Evolutionary conservation across 2,888 invertebrate genomes (phyloP).

Genomic region (Serrognathus titanus): DNA sequence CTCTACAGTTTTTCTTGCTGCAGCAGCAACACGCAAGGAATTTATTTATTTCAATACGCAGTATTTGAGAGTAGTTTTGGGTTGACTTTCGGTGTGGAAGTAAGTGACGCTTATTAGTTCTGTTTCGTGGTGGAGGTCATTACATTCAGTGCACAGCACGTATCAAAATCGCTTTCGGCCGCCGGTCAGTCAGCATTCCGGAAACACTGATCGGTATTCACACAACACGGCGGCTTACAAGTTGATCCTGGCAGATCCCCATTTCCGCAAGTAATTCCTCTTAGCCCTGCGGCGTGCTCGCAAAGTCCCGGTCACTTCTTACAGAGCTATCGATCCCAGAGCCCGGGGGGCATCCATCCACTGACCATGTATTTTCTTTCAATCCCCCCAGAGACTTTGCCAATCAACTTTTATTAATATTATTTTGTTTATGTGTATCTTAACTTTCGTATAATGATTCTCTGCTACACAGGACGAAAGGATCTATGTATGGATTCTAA

Average conservation of each 20-base stretch:
- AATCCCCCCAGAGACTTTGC: not conserved
- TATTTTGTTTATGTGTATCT: not conserved
- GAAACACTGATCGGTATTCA: constrained; percentile 19
- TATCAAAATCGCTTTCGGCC: not conserved
- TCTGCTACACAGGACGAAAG: too few species aligned
- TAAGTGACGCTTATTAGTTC: too few species aligned
- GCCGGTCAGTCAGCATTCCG: constrained; percentile 1
- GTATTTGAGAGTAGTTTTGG: too few species aligned
- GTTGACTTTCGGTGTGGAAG: too few species aligned
- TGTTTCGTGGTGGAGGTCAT: not conserved
- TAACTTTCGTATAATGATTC: too few species aligned
- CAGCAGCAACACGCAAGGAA: too few species aligned
- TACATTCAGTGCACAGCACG: not conserved
- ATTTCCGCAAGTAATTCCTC: constrained; percentile 44
- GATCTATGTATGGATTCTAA: too few species aligned
- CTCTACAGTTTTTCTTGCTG: too few species aligned
- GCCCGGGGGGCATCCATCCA: constrained; percentile 18
- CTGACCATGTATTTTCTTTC: not conserved
- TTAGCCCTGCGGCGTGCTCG: constrained; percentile 38
- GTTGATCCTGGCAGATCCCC: constrained; percentile 43
- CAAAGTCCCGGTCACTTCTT: constrained; percentile 40
- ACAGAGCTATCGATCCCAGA: constrained; percentile 37
- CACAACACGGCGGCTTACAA: constrained; percentile 43
- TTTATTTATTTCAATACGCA: too few species aligned
- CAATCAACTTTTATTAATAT: constrained; percentile 1